phyloP scores from a whole-genome alignment of 2,113 vertebrate genomes.

The Falcunculus frontatus region DNA sequence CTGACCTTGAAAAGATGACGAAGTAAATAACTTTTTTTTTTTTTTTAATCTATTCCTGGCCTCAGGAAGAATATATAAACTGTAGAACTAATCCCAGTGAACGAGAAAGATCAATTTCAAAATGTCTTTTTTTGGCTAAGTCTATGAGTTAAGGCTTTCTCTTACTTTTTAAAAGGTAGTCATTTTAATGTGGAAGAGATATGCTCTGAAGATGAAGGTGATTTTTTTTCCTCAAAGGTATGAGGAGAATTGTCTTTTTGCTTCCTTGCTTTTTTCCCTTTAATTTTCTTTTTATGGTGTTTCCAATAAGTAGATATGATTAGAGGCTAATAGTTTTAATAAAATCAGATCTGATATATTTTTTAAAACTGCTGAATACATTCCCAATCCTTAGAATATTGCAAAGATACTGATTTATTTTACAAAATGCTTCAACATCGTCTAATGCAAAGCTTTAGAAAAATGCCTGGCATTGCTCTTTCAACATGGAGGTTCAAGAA shows the following conservation, averaged over 20 bases:
- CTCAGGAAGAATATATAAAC: not conserved
- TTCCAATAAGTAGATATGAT: not conserved
- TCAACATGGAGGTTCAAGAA: not conserved
- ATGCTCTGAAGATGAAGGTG: not conserved
- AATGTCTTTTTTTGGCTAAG: not conserved
- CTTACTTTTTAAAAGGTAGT: not conserved
- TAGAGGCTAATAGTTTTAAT: not conserved
- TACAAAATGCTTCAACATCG: not conserved
- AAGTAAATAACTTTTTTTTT: not conserved
- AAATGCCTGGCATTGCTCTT: not conserved
- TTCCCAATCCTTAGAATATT: not conserved
- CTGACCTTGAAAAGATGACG: not conserved
- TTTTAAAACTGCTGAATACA: not conserved
- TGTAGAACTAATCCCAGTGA: not conserved
- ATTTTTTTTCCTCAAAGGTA: not conserved
- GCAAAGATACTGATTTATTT: not conserved
- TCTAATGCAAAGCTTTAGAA: not conserved
- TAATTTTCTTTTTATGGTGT: not conserved
- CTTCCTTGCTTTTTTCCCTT: not conserved
- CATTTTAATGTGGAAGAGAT: not conserved
- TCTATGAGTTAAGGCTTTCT: not conserved
- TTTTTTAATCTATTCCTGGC: not conserved
- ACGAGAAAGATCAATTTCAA: not conserved
- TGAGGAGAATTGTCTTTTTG: not conserved
- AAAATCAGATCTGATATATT: not conserved